phyloP scores from a whole-genome alignment of 2,888 invertebrate species.

The Polymixis flavicincta region DNA sequence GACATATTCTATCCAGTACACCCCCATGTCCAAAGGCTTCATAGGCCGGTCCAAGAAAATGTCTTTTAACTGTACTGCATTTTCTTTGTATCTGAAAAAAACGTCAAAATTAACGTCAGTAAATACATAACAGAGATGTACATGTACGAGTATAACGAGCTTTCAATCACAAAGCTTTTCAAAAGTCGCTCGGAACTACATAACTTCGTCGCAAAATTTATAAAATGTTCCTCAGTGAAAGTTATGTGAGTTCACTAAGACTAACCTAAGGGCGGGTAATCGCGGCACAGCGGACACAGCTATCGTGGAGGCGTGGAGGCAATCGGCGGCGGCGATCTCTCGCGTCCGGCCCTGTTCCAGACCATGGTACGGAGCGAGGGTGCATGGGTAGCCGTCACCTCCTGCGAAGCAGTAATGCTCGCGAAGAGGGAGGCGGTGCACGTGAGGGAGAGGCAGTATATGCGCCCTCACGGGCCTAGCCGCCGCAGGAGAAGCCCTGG shows the following conservation, averaged over 20 bases:
- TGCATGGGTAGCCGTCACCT: no score
- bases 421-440: no score
- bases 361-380: no score
- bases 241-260: background rate
- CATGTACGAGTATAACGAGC: no score
- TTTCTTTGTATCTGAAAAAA: slow-evolving; percentile 88
- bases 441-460: no score
- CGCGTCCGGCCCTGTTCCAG: no score
- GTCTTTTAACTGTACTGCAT: slow-evolving; percentile 85
- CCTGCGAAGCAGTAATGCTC: no score
- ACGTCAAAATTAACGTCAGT: slow-evolving; percentile 20
- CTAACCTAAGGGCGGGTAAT: background rate
- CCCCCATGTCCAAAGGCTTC: slow-evolving; percentile 90
- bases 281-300: no score
- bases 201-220: background rate
- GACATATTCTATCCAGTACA: slow-evolving; percentile 92
- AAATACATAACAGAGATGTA: background rate
- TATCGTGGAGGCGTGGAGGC: no score
- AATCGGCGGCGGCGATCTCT: no score
- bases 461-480: no score
- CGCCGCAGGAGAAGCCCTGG: no score
- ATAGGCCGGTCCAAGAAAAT: slow-evolving; percentile 91
- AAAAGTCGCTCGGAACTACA: background rate
- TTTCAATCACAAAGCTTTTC: background rate
- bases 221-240: slow-evolving; percentile 1